Conservation (phyloP, 2,888 invertebrate species). For the Plebejus argus region DNA sequence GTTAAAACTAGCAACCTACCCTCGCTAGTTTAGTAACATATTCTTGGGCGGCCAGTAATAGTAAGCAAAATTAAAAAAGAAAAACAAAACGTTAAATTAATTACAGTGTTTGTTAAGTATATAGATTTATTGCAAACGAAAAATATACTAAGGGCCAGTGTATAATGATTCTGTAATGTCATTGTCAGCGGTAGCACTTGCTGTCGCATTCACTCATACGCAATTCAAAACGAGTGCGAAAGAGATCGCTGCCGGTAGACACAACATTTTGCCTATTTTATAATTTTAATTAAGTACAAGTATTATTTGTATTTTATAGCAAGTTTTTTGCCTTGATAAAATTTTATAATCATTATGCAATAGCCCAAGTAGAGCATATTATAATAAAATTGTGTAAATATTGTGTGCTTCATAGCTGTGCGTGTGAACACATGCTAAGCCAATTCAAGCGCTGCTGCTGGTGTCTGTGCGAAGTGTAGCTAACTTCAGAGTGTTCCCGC, state of each 20-base stretch:
- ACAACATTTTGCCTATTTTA: too few species aligned
- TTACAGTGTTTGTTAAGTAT: conserved; percentile 23
- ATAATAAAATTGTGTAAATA: conserved; percentile 1
- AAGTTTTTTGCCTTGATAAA: too few species aligned
- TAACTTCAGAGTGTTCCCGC: neutral
- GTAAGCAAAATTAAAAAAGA: conserved; percentile 35
- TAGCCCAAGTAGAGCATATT: neutral
- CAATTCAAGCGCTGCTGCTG: conserved; percentile 23
- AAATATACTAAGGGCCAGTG: conserved; percentile 4
- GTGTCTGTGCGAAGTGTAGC: neutral
- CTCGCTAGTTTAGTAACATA: conserved; percentile 34
- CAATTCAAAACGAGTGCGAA: neutral
- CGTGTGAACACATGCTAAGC: conserved; percentile 29
- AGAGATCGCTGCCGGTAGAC: too few species aligned
- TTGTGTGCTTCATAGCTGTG: conserved; percentile 21
- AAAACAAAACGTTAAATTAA: conserved; percentile 32
- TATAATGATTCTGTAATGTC: neutral
- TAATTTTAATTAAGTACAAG: too few species aligned
- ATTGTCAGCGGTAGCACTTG: too few species aligned
- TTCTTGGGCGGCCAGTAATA: conserved; percentile 35
- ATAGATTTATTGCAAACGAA: conserved; percentile 16
- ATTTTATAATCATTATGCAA: neutral
- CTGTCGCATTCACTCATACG: neutral
- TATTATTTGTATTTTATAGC: too few species aligned
- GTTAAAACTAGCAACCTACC: conserved; percentile 34